Conservation (phyloP, 2,797 vertebrate genomes). For the Spizella passerina region DNA sequence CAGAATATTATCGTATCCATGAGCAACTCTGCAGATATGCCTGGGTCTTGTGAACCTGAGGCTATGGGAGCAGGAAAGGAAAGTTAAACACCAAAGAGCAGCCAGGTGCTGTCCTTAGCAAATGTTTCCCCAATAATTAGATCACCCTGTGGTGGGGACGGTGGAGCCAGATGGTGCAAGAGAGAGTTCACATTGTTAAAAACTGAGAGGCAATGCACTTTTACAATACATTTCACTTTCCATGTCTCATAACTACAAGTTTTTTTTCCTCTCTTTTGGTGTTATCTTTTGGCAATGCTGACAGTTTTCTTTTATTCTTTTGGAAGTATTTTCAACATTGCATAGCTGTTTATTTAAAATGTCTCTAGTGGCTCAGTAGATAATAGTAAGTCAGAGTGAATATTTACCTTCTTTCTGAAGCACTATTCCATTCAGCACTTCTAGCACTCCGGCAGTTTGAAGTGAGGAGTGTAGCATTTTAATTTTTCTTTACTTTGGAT, state of each 20-base stretch:
- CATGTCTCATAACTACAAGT: not conserved
- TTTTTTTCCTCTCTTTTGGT: not conserved
- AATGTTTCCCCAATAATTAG: constrained; percentile 26
- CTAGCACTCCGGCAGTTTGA: not conserved
- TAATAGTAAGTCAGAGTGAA: constrained; percentile 58
- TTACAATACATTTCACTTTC: not conserved
- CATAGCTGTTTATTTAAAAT: constrained; percentile 70
- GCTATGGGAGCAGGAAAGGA: not conserved
- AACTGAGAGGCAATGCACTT: not conserved
- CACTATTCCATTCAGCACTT: not conserved
- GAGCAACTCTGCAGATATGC: not conserved
- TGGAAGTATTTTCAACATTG: constrained; percentile 58
- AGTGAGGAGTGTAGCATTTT: not conserved
- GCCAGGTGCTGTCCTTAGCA: constrained; percentile 32
- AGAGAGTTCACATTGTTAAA: not conserved
- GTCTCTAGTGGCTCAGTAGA: constrained; percentile 57
- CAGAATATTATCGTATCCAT: not conserved
- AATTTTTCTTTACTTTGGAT: constrained; percentile 21
- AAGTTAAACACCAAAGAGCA: constrained; percentile 25
- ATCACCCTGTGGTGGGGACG: not conserved
- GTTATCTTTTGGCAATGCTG: constrained; percentile 44
- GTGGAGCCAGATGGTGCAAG: not conserved
- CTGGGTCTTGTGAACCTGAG: not conserved
- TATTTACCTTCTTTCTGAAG: constrained; percentile 62
- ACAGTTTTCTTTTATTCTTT: constrained; percentile 45